A percentile compares a stretch with the other conserved stretches of the same genome.
These are phyloP conservation scores for Corythornis leucogaster DNA, from an alignment of 2,797 vertebrate species.

Conservation along the genomic window DNA sequence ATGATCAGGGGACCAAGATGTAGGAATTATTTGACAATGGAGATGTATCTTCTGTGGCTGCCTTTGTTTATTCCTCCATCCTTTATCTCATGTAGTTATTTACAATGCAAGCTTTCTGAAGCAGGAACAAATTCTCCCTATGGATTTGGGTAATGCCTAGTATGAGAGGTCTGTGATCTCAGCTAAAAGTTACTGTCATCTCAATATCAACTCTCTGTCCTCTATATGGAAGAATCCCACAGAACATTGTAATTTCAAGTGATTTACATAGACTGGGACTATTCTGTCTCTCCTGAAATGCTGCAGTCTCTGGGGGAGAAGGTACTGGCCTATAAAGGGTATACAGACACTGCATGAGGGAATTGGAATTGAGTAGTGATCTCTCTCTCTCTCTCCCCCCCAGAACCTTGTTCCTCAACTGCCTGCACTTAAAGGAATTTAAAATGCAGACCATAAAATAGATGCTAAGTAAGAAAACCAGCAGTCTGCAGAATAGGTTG, in stretches of 20 bases:
- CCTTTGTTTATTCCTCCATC: not conserved
- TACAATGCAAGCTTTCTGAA: not conserved
- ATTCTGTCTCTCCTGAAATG: constrained; percentile 24
- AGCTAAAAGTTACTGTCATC: constrained; percentile 1
- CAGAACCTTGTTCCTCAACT: constrained; percentile 48
- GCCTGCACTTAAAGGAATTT: constrained; percentile 59
- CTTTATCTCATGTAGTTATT: not conserved
- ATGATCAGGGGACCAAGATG: not conserved
- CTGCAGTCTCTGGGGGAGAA: not conserved
- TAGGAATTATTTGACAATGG: not conserved
- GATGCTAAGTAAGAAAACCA: constrained; percentile 55
- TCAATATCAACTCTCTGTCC: not conserved
- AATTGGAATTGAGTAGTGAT: constrained; percentile 36
- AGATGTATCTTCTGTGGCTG: not conserved
- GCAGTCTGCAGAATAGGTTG: constrained; percentile 61
- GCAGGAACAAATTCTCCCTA: constrained; percentile 7
- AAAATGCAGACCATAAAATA: constrained; percentile 63
- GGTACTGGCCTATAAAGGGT: constrained; percentile 10
- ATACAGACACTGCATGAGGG: constrained; percentile 4
- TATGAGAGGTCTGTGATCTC: constrained; percentile 9
- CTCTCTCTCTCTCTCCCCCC: not conserved
- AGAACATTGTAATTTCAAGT: not conserved
- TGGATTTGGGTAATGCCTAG: not conserved
- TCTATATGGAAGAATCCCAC: not conserved
- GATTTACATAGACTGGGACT: constrained; percentile 2